Evolutionary conservation across 1,140 invertebrate species (phyloP).

Genomic region (Liolophura sinensis): DNA sequence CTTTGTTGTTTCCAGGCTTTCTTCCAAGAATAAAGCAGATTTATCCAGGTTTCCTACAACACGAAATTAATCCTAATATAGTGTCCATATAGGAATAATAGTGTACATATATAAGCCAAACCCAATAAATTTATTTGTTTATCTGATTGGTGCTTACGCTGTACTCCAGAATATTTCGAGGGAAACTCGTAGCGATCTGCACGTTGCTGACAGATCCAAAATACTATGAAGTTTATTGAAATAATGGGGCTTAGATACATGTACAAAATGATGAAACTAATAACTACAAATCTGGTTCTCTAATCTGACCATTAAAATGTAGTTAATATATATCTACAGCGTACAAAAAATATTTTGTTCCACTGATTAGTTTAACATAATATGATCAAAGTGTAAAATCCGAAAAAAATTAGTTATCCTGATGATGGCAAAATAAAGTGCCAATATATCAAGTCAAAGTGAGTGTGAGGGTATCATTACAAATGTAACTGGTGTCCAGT

Average conservation of each 20-base stretch:
- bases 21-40: constrained; percentile 58
- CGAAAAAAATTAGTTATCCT: too few relatives aligned
- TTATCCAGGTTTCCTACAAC: constrained; percentile 41
- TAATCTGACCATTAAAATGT: too few relatives aligned
- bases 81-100: not conserved
- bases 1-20: constrained; percentile 59
- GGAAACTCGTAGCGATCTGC: not conserved
- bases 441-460: too few relatives aligned
- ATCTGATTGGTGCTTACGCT: not conserved
- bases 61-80: not conserved
- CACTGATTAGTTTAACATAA: too few relatives aligned
- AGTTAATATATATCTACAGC: too few relatives aligned
- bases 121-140: not conserved
- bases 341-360: too few relatives aligned
- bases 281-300: too few relatives aligned
- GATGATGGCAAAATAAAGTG: too few relatives aligned
- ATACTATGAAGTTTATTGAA: not conserved
- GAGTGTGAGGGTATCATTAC: too few relatives aligned
- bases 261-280: too few relatives aligned
- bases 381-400: too few relatives aligned
- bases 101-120: not conserved
- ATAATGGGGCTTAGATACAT: too few relatives aligned
- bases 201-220: not conserved
- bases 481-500: not conserved
- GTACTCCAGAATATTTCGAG: not conserved